These are phyloP conservation scores for Gambusia holbrooki DNA, from an alignment of 2,113 vertebrate genomes.

Conservation along the genomic window DNA sequence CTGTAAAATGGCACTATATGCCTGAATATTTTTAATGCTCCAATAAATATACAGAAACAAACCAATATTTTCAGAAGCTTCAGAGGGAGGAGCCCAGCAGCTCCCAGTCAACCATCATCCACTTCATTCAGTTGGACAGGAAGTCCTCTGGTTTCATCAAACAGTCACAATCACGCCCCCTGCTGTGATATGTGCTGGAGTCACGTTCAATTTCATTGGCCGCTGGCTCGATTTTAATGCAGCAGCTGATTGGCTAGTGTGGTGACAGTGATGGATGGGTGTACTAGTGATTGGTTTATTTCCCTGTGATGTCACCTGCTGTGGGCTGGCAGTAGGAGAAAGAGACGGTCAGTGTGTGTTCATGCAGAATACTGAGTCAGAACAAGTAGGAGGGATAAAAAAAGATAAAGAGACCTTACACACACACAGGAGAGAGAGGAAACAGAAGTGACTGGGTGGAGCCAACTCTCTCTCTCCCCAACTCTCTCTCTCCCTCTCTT, in stretches of 20 bases:
- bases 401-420: not conserved
- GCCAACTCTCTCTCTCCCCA: not conserved
- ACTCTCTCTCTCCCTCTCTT: too few relatives aligned
- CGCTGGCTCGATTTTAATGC: constrained; percentile 2
- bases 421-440: not conserved
- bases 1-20: too few relatives aligned
- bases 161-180: not conserved
- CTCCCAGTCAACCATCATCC: not conserved
- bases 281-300: constrained; percentile 47
- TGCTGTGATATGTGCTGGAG: not conserved
- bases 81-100: too few relatives aligned
- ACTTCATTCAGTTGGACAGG: not conserved
- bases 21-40: too few relatives aligned
- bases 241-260: constrained; percentile 28
- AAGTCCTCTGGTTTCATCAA: not conserved
- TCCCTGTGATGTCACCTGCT: constrained; percentile 32
- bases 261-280: constrained; percentile 68
- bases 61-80: too few relatives aligned
- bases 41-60: too few relatives aligned
- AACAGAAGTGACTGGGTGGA: not conserved
- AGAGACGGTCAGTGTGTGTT: not conserved
- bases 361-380: not conserved
- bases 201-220: constrained; percentile 36
- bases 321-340: constrained; percentile 16
- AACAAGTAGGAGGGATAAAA: not conserved